Evolutionary conservation across 2,888 invertebrate species (phyloP).

Genomic region (Ornithoptera alexandrae): DNA sequence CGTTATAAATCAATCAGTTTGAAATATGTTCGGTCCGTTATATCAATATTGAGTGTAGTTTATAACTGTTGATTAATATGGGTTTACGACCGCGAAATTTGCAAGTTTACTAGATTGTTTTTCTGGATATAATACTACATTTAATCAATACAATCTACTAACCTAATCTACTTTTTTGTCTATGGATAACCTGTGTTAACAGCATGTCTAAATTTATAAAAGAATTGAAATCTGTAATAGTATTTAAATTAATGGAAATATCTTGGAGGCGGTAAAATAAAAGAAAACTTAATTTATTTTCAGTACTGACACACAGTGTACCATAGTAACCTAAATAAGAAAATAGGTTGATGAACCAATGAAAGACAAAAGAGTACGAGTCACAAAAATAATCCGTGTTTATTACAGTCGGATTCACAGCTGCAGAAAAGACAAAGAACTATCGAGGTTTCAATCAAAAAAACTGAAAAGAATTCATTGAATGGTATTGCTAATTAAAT

Average conservation of each 20-base stretch:
- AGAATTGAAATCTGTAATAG: too few relatives aligned
- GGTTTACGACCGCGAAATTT: conserved; percentile 26
- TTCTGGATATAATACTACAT: neutral
- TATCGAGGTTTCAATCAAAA: conserved; percentile 14
- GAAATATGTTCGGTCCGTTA: conserved; percentile 63
- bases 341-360: conserved; percentile 27
- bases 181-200: too few relatives aligned
- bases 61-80: conserved; percentile 55
- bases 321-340: conserved; percentile 24
- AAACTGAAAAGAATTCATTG: neutral
- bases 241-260: neutral
- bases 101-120: neutral
- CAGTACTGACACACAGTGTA: conserved; percentile 2
- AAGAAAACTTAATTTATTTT: neutral
- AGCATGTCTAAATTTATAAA: too few relatives aligned
- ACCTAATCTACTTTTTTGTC: too few relatives aligned
- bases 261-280: neutral
- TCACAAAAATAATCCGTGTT: conserved; percentile 26
- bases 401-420: conserved; percentile 17
- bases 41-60: conserved; percentile 52
- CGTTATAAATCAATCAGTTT: conserved; percentile 68
- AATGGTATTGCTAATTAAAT: neutral
- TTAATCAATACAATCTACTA: neutral
- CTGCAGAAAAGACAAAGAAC: conserved; percentile 13
- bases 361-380: conserved; percentile 19